A percentile compares a stretch with the other conserved stretches of the same genome.
phyloP scores from a whole-genome alignment of 2,888 invertebrate genomes.

The Cremastinae sp. region DNA sequence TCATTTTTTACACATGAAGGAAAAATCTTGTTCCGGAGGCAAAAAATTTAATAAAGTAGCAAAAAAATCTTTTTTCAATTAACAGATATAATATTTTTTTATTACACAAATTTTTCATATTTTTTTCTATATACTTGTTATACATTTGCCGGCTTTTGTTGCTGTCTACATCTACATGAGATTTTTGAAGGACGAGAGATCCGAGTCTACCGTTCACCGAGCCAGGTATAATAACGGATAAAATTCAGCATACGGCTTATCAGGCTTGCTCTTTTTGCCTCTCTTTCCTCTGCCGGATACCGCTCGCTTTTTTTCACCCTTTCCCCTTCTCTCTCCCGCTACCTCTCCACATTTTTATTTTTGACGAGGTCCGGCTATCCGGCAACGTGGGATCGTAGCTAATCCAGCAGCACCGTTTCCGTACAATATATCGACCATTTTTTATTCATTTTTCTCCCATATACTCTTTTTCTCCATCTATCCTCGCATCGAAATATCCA shows the following conservation, averaged over 20 bases:
- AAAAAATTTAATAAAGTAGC: too few species aligned
- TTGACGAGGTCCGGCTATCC: slow-evolving; percentile 7
- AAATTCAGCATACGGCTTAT: slow-evolving; percentile 34
- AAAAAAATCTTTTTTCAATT: too few species aligned
- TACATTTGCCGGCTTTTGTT: background rate
- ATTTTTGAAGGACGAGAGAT: slow-evolving; percentile 22
- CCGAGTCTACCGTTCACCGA: slow-evolving; percentile 10
- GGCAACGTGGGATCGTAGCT: slow-evolving; percentile 34
- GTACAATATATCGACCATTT: slow-evolving; percentile 38
- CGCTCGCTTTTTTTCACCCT: slow-evolving; percentile 20
- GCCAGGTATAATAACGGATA: slow-evolving; percentile 38
- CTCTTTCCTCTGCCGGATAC: background rate
- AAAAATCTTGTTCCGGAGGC: too few species aligned
- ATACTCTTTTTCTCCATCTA: background rate
- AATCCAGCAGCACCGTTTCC: slow-evolving; percentile 44
- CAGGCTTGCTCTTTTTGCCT: slow-evolving; percentile 17
- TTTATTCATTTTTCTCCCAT: slow-evolving; percentile 7
- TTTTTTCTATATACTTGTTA: background rate
- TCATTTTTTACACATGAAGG: too few species aligned
- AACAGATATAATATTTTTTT: too few species aligned
- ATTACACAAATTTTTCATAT: too few species aligned
- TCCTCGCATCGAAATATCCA: slow-evolving; percentile 13
- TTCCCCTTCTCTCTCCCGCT: slow-evolving; percentile 10
- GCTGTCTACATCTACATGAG: background rate
- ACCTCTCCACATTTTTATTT: slow-evolving; percentile 11